Evolutionary conservation across 2,888 invertebrate species (phyloP).

Genomic region (Microchrysa polita): DNA sequence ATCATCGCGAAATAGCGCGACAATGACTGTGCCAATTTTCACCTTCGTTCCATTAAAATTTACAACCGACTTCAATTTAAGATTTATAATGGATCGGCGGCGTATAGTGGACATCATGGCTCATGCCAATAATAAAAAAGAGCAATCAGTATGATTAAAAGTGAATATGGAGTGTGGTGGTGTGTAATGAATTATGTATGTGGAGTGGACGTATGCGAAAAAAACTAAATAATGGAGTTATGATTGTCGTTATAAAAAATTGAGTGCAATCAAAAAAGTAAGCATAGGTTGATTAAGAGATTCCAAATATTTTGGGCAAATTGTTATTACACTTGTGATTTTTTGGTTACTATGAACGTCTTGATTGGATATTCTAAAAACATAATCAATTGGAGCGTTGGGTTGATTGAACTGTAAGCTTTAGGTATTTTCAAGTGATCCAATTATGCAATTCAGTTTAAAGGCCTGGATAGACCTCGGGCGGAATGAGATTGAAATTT

Average conservation of each 20-base stretch:
- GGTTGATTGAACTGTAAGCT: conserved; percentile 39
- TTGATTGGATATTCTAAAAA: conserved; percentile 24
- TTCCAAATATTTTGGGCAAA: conserved; percentile 10
- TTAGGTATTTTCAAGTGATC: too few species aligned
- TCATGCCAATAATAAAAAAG: too few species aligned
- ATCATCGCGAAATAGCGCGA: conserved; percentile 27
- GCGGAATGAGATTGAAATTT: too few species aligned
- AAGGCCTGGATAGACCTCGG: too few species aligned
- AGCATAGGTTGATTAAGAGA: conserved; percentile 24
- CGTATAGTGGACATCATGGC: too few species aligned
- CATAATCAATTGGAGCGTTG: conserved; percentile 16
- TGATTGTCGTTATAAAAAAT: neutral
- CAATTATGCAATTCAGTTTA: too few species aligned
- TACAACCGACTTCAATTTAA: conserved; percentile 35
- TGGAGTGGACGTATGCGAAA: neutral
- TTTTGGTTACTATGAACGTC: conserved; percentile 29
- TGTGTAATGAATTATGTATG: too few species aligned
- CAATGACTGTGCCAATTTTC: conserved; percentile 31
- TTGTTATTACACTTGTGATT: neutral
- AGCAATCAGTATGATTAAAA: too few species aligned
- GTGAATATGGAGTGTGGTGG: too few species aligned
- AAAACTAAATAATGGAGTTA: neutral
- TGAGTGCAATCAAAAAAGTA: conserved; percentile 10
- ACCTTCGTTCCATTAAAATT: conserved; percentile 33
- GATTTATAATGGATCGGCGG: neutral